Conservation (phyloP, 2,797 vertebrate species). For the Thamnophis elegans region DNA sequence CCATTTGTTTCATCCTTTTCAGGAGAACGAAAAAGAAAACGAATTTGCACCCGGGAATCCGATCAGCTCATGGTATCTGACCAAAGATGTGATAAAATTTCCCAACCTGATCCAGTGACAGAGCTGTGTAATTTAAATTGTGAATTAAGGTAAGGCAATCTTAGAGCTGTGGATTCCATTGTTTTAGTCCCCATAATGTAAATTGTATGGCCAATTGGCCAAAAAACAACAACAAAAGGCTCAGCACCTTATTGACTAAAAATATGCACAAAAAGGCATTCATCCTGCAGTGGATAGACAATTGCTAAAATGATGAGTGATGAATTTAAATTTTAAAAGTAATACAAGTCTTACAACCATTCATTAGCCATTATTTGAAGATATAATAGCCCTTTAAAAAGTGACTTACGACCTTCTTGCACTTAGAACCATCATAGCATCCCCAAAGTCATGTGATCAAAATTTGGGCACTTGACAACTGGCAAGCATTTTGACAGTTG, state of each 20-base stretch:
- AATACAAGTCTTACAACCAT: not conserved
- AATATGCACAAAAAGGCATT: not conserved
- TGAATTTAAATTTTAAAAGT: not conserved
- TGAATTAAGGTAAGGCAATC: conserved; percentile 86
- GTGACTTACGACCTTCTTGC: not conserved
- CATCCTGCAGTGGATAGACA: not conserved
- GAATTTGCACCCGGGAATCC: conserved; percentile 88
- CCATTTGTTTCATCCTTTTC: conserved; percentile 6
- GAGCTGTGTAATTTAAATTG: conserved; percentile 92
- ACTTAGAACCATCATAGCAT: not conserved
- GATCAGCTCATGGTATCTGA: conserved; percentile 93
- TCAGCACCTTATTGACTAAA: not conserved
- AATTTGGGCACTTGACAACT: not conserved
- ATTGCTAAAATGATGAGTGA: not conserved
- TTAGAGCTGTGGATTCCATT: not conserved
- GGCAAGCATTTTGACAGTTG: not conserved
- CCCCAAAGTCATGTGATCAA: not conserved
- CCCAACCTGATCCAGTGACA: conserved; percentile 79
- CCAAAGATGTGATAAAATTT: conserved; percentile 87
- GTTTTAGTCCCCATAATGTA: conserved; percentile 5
- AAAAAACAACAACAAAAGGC: not conserved
- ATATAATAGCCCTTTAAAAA: not conserved
- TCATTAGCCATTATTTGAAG: not conserved
- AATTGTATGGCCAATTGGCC: not conserved
- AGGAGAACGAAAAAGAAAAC: conserved; percentile 91